Conservation (phyloP, 1,140 invertebrate species). For the Luehdorfia chinensis region DNA sequence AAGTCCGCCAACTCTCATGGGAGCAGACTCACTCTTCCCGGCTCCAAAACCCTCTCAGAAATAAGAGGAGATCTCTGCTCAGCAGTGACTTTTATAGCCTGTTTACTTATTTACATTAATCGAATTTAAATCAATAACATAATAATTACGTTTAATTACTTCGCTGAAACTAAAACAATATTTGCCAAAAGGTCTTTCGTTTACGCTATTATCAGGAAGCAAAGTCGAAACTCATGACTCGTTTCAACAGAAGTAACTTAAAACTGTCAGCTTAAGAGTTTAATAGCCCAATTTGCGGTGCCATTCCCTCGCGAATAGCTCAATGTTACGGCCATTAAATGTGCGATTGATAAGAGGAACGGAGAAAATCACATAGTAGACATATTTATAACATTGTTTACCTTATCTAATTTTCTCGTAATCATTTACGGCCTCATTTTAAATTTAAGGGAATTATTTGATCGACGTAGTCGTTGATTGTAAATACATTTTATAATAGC, state of each 20-base stretch:
- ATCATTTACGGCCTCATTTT: neutral
- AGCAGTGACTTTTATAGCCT: too few relatives aligned
- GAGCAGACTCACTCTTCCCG: too few relatives aligned
- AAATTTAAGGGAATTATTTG: neutral
- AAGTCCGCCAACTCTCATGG: too few relatives aligned
- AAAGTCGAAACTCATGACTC: constrained; percentile 8
- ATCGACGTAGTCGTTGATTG: too few relatives aligned
- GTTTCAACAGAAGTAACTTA: constrained; percentile 2
- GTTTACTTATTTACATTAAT: too few relatives aligned
- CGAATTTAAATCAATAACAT: too few relatives aligned
- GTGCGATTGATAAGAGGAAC: constrained; percentile 7
- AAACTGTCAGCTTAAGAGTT: constrained; percentile 14
- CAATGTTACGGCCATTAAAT: constrained; percentile 7
- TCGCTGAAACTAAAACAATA: too few relatives aligned
- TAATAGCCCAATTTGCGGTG: constrained; percentile 9
- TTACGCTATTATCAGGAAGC: constrained; percentile 9
- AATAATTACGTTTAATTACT: too few relatives aligned
- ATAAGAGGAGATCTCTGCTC: too few relatives aligned
- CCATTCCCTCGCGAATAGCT: constrained; percentile 1
- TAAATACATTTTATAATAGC: too few relatives aligned
- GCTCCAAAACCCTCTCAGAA: too few relatives aligned
- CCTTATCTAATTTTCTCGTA: neutral
- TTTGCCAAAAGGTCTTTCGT: neutral
- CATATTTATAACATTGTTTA: constrained; percentile 11
- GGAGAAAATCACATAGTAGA: constrained; percentile 4